Percentiles rank a stretch among this genome's conserved stretches.
phyloP scores from a whole-genome alignment of 2,113 vertebrate genomes.

The Pelobates fuscus region DNA sequence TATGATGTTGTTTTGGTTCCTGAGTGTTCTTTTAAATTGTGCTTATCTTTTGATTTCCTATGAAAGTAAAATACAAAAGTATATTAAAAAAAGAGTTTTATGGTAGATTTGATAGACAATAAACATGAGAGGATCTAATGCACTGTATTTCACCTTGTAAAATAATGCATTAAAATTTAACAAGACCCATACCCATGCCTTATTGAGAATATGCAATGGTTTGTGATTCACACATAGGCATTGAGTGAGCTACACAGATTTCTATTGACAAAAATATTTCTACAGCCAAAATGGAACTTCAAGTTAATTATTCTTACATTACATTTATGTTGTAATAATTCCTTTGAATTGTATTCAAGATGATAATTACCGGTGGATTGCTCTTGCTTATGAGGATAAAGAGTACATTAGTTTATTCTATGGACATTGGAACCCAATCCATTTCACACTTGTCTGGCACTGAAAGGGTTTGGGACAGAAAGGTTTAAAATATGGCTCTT shows the following conservation, averaged over 20 bases:
- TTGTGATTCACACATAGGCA: neutral
- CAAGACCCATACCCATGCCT: neutral
- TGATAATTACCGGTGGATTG: no score
- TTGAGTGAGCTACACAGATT: neutral
- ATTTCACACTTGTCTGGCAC: no score
- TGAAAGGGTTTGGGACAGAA: no score
- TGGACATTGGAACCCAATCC: no score
- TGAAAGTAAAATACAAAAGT: no score
- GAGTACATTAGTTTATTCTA: neutral
- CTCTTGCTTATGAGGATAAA: neutral
- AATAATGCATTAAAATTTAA: conserved; percentile 6
- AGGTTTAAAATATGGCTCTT: neutral
- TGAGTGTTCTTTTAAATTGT: no score
- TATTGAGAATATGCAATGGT: neutral
- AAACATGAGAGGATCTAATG: neutral
- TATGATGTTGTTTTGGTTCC: no score
- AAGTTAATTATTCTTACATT: neutral
- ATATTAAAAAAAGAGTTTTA: no score
- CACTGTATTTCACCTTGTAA: neutral
- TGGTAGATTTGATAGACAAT: no score
- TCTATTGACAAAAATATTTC: neutral
- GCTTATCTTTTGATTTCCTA: no score
- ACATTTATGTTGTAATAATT: neutral
- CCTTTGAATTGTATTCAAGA: neutral
- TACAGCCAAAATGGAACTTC: neutral